Base-by-base conservation (phyloP, 2,113 vertebrate species). In the Regulus satrapa region DNA sequence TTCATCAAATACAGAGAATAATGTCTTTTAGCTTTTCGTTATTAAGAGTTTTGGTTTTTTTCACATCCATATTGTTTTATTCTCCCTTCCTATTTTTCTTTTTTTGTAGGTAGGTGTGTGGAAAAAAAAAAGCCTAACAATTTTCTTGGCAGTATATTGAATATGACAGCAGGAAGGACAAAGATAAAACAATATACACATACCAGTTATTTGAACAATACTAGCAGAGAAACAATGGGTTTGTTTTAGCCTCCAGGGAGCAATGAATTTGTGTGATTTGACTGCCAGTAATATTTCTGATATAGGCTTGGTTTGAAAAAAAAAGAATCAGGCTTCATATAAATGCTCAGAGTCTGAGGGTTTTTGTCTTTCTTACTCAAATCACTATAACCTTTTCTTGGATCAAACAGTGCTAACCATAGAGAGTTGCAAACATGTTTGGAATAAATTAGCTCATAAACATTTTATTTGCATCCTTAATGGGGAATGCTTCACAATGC, bases 401-500 rank as follows among this genome's bases (percentile, higher is more conserved):
- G 69, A 94, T 94, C 69, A 80, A 94, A 76, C 72, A 77, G 32
- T 61, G 51, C n/a, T 94, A 71, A 72, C 41, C 29, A 52, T 7
- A 89, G 88, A 91, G 87, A 94, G 80, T 86, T 95, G 62, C 63
- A 96, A 96, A 94, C 66, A 93, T 56, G 48, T 66, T 93, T 88
- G 80, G n/a, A 92, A 92, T 95, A 89, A 95, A 92, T 96, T 95
- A 92, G 51, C 72, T 92, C 91, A 82, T 96, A 97, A 97, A 91
- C 89, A 95, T 91, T 97, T 97, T 96, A 94, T 97, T 90, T 71
- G 68, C 32, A 94, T 92, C 82, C 25, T 86, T 90, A 83, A 90
- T 91, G 91, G 73, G 55, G 58, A 95, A 46, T 84, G 43, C 36
- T 92, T 96, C 92, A 82, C 78, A 96, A 58, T 74, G 36, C 91